Percentiles rank a stretch among this genome's conserved stretches.
Evolutionary conservation across 2,888 invertebrate genomes (phyloP).

Genomic region (Lissonota sp.): DNA sequence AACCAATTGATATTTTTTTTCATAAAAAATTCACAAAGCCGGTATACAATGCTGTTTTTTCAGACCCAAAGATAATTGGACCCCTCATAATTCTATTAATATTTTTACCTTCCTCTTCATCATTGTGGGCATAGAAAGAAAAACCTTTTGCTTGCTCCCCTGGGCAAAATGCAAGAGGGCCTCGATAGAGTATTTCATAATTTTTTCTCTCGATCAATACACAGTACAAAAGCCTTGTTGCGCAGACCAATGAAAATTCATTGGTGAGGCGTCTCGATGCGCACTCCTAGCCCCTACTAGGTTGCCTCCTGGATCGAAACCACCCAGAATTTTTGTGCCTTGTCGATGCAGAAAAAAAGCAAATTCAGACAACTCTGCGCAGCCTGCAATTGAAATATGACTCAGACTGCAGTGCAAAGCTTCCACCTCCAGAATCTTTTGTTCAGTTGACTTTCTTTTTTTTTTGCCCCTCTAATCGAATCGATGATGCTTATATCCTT

Average conservation of each 20-base stretch:
- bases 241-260: constrained; percentile 79
- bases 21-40: background rate
- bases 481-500: too few species aligned
- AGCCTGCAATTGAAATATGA: constrained; percentile 77
- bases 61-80: background rate
- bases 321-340: constrained; percentile 23
- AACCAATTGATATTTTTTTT: background rate
- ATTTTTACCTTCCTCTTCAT: constrained; percentile 70
- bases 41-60: too few species aligned
- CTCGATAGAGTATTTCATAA: constrained; percentile 78
- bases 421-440: too few species aligned
- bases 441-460: background rate
- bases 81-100: background rate
- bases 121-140: constrained; percentile 69
- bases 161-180: constrained; percentile 40
- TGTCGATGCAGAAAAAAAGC: constrained; percentile 47
- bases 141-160: constrained; percentile 43
- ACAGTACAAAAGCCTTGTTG: constrained; percentile 75
- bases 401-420: constrained; percentile 67
- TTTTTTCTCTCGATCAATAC: constrained; percentile 82
- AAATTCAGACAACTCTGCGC: constrained; percentile 70
- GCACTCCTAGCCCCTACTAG: constrained; percentile 71
- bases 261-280: constrained; percentile 78
- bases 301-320: constrained; percentile 43
- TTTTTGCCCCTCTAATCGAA: background rate